Evolutionary conservation across 1,140 invertebrate species (phyloP), one percentile per base, ranked within the genome.

Genomic region (Panagrolaimus sp.): DNA sequence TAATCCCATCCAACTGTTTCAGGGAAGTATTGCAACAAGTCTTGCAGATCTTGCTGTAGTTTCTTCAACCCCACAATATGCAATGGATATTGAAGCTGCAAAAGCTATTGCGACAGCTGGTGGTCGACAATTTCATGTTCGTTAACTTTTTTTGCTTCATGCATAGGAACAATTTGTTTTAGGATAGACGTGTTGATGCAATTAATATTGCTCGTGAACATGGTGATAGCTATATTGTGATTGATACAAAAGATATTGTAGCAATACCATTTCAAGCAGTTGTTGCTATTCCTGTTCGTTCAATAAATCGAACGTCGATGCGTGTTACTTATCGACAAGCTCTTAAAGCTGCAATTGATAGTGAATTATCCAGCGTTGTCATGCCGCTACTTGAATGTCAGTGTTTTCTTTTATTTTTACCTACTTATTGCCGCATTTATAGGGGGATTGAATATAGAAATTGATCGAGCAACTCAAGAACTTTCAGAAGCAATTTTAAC

Each of bases 311-410:
- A 11, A n/a, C 20, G 9, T 57, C 51, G n/a, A 57, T 57, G 11
- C 51, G 51, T 20, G 51, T 57, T 5, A 57, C 20, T 20, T 57
- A 57, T 57, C 51, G 51, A 20, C 14, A 25, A 27, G 51, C 51
- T 1, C 11, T 57, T 9, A 13, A 16, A 20, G 51, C 51, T 11
- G 51, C 51, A 8, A 57, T 57, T 23, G 51, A 57, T 23, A 57
- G 27, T 16, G n/a, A 27, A 9, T 20, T 20, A 20, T 20, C 14
- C 1, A 5, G 51, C 4, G 51, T 57, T 57, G 51, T 57, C 20
- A 57, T 57, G 51, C 51, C 51, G 51, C 27, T 57, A 11, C 20
- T 57, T 57, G 51, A 16, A 13, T 57, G 51, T 27, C 14, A 16
- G n/a, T 16, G 2, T 57, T 57, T 25, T 1, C 20, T 25, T 23